A percentile compares a stretch with the other conserved stretches of the same genome.
phyloP scores from a whole-genome alignment of 2,888 invertebrate species.

The Leucoma salicis region DNA sequence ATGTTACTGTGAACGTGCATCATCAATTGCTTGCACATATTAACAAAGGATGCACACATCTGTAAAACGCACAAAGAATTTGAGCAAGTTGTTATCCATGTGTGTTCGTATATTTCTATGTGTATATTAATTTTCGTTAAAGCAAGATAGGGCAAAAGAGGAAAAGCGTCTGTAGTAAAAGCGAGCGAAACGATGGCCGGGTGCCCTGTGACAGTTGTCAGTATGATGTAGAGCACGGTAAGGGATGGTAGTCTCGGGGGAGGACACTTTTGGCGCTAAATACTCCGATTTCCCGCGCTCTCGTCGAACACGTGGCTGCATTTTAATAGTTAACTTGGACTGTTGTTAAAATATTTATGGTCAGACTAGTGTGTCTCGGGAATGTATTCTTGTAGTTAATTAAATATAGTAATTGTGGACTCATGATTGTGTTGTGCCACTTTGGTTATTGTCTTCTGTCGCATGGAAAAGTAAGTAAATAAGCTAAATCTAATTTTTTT shows the following conservation, averaged over 20 bases:
- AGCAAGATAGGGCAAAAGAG: constrained; percentile 73
- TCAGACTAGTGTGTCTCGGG: constrained; percentile 38
- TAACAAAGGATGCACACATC: constrained; percentile 39
- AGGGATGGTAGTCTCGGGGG: constrained; percentile 68
- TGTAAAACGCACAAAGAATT: constrained; percentile 29
- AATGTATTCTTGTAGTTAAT: constrained; percentile 45
- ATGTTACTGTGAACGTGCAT: constrained; percentile 57
- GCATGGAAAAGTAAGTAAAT: constrained; percentile 64
- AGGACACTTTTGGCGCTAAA: constrained; percentile 55
- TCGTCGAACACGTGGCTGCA: constrained; percentile 53
- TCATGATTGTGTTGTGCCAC: constrained; percentile 65
- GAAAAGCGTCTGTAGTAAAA: constrained; percentile 68
- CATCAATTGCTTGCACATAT: constrained; percentile 47
- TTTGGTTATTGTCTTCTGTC: constrained; percentile 53
- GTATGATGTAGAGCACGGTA: constrained; percentile 60
- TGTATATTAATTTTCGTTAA: constrained; percentile 68
- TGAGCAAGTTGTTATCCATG: constrained; percentile 56
- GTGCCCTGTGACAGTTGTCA: constrained; percentile 66
- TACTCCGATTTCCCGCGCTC: constrained; percentile 66
- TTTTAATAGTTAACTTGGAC: constrained; percentile 39
- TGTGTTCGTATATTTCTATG: constrained; percentile 60
- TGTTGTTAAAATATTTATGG: constrained; percentile 37
- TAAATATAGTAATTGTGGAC: constrained; percentile 47
- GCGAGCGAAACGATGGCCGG: constrained; percentile 64
- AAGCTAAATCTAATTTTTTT: not conserved